These are phyloP conservation scores for Hemibagrus guttatus DNA, from an alignment of 2,797 vertebrate species.

Conservation along the genomic window DNA sequence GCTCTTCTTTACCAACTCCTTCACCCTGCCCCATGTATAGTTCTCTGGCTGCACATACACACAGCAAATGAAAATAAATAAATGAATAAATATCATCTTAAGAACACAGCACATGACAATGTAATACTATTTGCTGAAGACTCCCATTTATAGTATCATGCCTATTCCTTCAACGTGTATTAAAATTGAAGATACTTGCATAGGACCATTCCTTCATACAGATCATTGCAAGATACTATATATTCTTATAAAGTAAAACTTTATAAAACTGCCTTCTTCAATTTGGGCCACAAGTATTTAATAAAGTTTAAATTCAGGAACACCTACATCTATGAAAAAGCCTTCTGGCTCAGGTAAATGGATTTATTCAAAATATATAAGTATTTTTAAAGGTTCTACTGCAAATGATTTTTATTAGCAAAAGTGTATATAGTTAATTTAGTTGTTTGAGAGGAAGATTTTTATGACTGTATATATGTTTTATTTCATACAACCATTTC, in stretches of 20 bases:
- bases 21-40: slow-evolving; percentile 78
- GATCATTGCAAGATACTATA: background rate
- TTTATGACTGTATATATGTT: background rate
- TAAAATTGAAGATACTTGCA: background rate
- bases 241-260: background rate
- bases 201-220: background rate
- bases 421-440: background rate
- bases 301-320: background rate
- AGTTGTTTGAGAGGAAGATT: background rate
- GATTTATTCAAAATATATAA: background rate
- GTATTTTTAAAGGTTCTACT: background rate
- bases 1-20: slow-evolving; percentile 79
- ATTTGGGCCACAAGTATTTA: background rate
- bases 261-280: background rate
- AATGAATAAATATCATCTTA: background rate
- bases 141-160: background rate
- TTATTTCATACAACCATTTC: background rate
- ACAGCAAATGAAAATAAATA: slow-evolving; percentile 14
- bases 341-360: background rate
- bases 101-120: background rate
- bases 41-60: slow-evolving; percentile 69
- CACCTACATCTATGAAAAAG: background rate
- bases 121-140: background rate
- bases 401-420: background rate
- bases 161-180: background rate